These are phyloP conservation scores for Goniozus legneri DNA, from an alignment of 1,140 invertebrate genomes.

Conservation along the genomic window DNA sequence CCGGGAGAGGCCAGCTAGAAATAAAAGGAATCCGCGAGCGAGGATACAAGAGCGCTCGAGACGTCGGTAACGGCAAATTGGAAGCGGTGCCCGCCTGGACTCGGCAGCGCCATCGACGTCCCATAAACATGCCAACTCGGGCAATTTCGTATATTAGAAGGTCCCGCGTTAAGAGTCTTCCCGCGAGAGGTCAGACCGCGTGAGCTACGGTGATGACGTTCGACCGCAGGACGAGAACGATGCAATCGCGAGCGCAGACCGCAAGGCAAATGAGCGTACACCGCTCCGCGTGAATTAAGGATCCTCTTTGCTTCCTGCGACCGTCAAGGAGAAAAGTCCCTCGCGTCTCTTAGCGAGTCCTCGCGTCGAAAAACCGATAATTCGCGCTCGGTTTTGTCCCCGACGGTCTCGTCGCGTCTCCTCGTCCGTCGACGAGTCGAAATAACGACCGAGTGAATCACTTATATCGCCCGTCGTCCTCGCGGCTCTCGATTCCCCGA, in stretches of 20 bases:
- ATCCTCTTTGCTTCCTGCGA: constrained; percentile 20
- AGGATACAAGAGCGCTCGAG: constrained; percentile 31
- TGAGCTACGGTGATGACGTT: constrained; percentile 51
- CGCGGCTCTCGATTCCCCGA: constrained; percentile 15
- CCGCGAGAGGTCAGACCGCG: constrained; percentile 34
- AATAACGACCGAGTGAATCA: constrained; percentile 16
- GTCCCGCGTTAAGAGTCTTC: constrained; percentile 37
- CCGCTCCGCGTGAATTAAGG: constrained; percentile 34
- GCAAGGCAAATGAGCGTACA: constrained; percentile 36
- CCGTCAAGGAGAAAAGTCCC: no score
- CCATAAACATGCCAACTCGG: constrained; percentile 48
- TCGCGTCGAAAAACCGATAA: no score
- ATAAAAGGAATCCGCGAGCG: background rate
- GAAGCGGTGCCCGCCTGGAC: constrained; percentile 23
- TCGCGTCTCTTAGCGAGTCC: no score
- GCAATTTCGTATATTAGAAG: constrained; percentile 48
- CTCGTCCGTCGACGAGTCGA: no score
- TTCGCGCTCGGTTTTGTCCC: no score
- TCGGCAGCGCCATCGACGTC: constrained; percentile 42
- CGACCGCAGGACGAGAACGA: constrained; percentile 40
- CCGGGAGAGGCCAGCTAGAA: background rate
- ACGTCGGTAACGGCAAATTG: constrained; percentile 47
- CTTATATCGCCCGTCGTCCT: no score
- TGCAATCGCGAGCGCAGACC: constrained; percentile 42
- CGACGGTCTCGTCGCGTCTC: no score